Evolutionary conservation across 2,888 invertebrate species (phyloP).

Genomic region (Drosophila mettleri): DNA sequence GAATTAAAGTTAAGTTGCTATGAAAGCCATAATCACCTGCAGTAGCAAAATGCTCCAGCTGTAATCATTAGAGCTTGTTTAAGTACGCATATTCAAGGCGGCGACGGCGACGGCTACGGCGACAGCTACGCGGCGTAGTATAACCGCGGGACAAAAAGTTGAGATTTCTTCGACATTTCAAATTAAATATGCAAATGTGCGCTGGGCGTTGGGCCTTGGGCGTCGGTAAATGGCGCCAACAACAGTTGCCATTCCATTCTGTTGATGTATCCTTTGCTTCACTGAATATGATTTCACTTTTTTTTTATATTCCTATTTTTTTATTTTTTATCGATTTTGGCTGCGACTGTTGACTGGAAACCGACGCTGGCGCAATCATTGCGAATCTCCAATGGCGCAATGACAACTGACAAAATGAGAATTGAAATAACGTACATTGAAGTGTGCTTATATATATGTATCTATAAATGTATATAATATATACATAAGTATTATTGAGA

Average conservation of each 20-base stretch:
- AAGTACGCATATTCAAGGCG: conserved; percentile 14
- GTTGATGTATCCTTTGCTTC: conserved; percentile 47
- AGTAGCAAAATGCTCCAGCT: conserved; percentile 1
- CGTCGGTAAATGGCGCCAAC: conserved; percentile 30
- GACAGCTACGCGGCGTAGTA: conserved; percentile 5
- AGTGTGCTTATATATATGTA: conserved; percentile 3
- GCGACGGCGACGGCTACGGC: neutral
- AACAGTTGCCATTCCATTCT: conserved; percentile 46
- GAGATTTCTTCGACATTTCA: conserved; percentile 36
- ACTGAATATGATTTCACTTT: conserved; percentile 48
- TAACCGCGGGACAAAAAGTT: conserved; percentile 17
- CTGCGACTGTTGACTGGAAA: conserved; percentile 18
- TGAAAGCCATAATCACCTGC: neutral
- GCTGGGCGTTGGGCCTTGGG: conserved; percentile 2
- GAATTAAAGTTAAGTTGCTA: conserved; percentile 1
- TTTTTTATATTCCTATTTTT: conserved; percentile 12
- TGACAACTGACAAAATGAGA: conserved; percentile 15
- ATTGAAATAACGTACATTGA: conserved; percentile 34
- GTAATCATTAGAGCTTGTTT: conserved; percentile 9
- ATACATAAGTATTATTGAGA: conserved; percentile 19
- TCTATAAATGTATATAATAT: neutral
- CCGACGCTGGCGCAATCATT: conserved; percentile 14
- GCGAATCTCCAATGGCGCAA: conserved; percentile 13
- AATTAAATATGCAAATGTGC: conserved; percentile 64
- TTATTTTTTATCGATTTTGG: conserved; percentile 50